These are phyloP conservation scores for Leptosomus discolor DNA, from an alignment of 2,113 vertebrate genomes.

Conservation along the genomic window DNA sequence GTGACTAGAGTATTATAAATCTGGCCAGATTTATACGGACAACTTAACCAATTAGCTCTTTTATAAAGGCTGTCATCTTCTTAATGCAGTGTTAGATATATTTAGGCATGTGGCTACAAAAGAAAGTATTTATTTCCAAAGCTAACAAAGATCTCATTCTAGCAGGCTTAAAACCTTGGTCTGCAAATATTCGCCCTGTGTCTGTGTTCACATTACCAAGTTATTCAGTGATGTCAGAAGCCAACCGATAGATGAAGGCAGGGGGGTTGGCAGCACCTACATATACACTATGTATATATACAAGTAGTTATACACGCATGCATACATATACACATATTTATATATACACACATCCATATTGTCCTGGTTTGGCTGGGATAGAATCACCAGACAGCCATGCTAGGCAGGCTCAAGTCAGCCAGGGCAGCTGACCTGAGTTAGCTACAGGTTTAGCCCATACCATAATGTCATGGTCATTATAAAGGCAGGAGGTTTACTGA, in stretches of 20 bases:
- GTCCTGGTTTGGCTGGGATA: too few species aligned
- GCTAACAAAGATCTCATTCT: not conserved
- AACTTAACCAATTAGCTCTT: constrained; percentile 13
- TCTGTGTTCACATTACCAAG: not conserved
- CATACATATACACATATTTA: not conserved
- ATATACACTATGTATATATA: not conserved
- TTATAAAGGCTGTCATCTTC: not conserved
- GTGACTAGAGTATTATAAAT: not conserved
- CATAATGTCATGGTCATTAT: too few species aligned
- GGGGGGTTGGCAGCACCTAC: not conserved
- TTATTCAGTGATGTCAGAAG: not conserved
- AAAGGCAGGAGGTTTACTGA: too few species aligned
- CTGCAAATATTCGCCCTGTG: not conserved
- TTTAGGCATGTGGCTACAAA: not conserved
- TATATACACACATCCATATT: not conserved
- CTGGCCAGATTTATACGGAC: not conserved
- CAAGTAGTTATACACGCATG: not conserved
- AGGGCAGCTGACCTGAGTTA: too few species aligned
- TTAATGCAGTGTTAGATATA: constrained; percentile 7
- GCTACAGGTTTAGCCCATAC: too few species aligned
- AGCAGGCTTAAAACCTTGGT: not conserved
- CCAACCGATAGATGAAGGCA: not conserved
- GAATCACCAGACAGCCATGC: too few species aligned
- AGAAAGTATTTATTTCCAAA: not conserved
- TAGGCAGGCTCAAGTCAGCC: too few species aligned